Evolutionary conservation across 2,113 vertebrate species (phyloP).

Genomic region (Copsychus sechellarum): DNA sequence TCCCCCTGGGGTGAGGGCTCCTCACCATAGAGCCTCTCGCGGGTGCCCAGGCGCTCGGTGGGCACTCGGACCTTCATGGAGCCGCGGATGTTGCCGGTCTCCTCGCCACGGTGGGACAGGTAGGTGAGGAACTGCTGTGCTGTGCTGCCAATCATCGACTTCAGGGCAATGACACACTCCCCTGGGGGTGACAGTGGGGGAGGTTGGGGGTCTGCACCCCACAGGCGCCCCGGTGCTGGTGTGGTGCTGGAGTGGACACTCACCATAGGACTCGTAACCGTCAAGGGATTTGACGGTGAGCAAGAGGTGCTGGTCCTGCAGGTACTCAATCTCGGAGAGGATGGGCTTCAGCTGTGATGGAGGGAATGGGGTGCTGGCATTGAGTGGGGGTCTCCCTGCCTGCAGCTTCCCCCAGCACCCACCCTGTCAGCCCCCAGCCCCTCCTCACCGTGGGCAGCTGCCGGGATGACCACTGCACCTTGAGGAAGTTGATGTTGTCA

Average conservation of each 20-base stretch:
- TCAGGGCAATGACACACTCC: slow-evolving; percentile 94
- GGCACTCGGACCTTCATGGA: slow-evolving; percentile 96
- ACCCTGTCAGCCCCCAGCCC: background rate
- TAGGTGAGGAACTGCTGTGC: slow-evolving; percentile 95
- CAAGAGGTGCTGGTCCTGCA: slow-evolving; percentile 96
- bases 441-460: slow-evolving; percentile 88
- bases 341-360: slow-evolving; percentile 86
- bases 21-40: slow-evolving; percentile 93
- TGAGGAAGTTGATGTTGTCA: slow-evolving; percentile 96
- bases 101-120: slow-evolving; percentile 93
- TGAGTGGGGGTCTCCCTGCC: no score
- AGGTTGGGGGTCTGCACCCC: background rate
- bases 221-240: accelerated
- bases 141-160: slow-evolving; percentile 98
- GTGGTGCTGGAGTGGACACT: background rate
- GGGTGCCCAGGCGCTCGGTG: slow-evolving; percentile 89
- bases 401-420: background rate
- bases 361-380: background rate
- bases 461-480: slow-evolving; percentile 93
- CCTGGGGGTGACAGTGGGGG: slow-evolving; percentile 64
- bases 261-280: slow-evolving; percentile 94
- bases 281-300: slow-evolving; percentile 95
- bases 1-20: background rate
- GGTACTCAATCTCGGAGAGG: slow-evolving; percentile 93
- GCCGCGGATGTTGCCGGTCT: slow-evolving; percentile 94